Percentiles rank a stretch among this genome's conserved stretches.
phyloP scores from a whole-genome alignment of 2,113 vertebrate species.

The Toxostoma redivivum region DNA sequence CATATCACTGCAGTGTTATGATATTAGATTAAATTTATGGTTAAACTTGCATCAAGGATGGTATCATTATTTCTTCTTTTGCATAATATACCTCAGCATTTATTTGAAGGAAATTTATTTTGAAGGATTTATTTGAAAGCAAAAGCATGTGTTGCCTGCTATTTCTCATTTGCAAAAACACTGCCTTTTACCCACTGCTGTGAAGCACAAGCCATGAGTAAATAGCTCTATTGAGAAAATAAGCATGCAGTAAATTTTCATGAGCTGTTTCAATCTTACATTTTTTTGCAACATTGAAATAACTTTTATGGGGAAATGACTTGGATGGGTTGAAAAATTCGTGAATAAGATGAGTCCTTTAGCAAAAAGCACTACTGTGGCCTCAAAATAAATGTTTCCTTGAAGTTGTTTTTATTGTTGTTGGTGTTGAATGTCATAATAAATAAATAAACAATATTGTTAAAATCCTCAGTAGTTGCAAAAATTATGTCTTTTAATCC shows the following conservation, averaged over 20 bases:
- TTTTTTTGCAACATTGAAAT: background rate
- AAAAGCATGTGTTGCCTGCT: background rate
- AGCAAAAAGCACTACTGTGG: background rate
- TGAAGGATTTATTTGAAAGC: background rate
- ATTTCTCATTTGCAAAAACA: background rate
- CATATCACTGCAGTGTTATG: background rate
- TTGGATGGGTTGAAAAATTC: background rate
- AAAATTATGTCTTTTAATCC: background rate
- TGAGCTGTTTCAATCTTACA: background rate
- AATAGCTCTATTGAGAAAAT: conserved; percentile 16
- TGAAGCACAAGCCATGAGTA: background rate
- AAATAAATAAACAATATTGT: background rate
- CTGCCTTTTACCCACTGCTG: conserved; percentile 13
- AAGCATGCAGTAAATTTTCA: background rate
- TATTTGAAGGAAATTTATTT: background rate
- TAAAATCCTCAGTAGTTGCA: background rate
- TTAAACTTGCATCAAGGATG: background rate
- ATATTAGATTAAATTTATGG: background rate
- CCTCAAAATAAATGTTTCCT: background rate
- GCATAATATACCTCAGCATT: background rate
- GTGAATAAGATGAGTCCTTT: background rate
- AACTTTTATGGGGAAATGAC: background rate
- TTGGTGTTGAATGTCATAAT: background rate
- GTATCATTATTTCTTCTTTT: background rate
- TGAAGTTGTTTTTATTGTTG: background rate